A percentile compares a stretch with the other conserved stretches of the same genome.
Conservation (phyloP, 2,113 vertebrate genomes). For the Dasyprocta punctata region DNA sequence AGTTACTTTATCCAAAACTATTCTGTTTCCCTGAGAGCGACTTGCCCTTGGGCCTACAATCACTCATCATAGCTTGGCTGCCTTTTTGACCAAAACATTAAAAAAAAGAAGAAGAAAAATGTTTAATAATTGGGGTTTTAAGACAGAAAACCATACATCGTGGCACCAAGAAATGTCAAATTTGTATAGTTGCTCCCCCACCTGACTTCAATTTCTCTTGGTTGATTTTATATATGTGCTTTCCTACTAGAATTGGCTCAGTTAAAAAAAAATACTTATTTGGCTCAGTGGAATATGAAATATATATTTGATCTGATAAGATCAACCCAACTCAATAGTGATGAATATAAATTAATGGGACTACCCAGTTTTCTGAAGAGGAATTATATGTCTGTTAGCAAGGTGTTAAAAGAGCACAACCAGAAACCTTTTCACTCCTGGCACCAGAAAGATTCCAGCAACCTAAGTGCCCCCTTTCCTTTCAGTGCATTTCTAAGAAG, state of each 20-base stretch:
- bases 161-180: not conserved
- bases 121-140: not conserved
- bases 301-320: slow-evolving; percentile 42
- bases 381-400: not conserved
- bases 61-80: not conserved
- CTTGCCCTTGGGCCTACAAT: not conserved
- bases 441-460: not conserved
- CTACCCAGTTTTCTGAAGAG: not conserved
- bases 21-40: not conserved
- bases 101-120: too few relatives aligned
- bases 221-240: not conserved
- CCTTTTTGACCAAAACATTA: not conserved
- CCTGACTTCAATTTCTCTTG: not conserved
- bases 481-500: slow-evolving; percentile 7
- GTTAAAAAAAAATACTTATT: not conserved
- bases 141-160: not conserved
- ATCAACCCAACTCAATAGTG: not conserved
- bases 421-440: not conserved
- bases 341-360: not conserved
- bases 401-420: not conserved
- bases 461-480: not conserved
- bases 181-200: not conserved
- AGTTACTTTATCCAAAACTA: not conserved
- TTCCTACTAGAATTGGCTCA: not conserved
- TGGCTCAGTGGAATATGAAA: not conserved